phyloP scores from a whole-genome alignment of 2,888 invertebrate genomes.

The Stenodera caucasica region DNA sequence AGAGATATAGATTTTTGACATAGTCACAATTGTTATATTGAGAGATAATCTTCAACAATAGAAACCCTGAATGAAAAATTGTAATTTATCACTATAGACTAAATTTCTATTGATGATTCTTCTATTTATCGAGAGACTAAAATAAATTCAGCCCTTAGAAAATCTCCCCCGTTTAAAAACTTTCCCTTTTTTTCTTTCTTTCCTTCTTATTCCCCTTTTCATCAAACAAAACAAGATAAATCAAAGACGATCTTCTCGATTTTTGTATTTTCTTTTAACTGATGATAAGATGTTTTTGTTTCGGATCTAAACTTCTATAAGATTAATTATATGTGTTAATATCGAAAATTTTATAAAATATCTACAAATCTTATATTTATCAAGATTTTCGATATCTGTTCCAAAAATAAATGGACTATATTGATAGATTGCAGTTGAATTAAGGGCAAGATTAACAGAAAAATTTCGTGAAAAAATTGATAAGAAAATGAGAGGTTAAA shows the following conservation, averaged over 20 bases:
- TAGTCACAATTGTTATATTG: background rate
- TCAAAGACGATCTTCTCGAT: background rate
- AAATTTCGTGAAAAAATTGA: too few relatives aligned
- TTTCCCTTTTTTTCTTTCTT: background rate
- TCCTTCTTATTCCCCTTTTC: background rate
- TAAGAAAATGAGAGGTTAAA: constrained; percentile 14
- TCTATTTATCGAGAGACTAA: background rate
- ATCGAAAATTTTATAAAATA: background rate
- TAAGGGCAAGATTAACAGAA: too few relatives aligned
- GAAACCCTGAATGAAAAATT: background rate
- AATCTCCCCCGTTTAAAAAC: background rate
- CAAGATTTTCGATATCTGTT: too few relatives aligned
- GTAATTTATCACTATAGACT: background rate
- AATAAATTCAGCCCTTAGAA: background rate
- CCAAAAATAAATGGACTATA: too few relatives aligned
- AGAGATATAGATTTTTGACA: background rate
- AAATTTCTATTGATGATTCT: background rate
- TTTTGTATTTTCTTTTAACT: background rate
- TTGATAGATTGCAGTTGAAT: too few relatives aligned
- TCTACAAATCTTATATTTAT: background rate
- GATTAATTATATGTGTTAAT: background rate
- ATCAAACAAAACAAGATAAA: background rate
- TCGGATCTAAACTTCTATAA: background rate
- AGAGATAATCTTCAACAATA: background rate
- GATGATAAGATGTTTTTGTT: background rate